Evolutionary conservation across 2,888 invertebrate species (phyloP).

Genomic region (Melolontha melolontha): DNA sequence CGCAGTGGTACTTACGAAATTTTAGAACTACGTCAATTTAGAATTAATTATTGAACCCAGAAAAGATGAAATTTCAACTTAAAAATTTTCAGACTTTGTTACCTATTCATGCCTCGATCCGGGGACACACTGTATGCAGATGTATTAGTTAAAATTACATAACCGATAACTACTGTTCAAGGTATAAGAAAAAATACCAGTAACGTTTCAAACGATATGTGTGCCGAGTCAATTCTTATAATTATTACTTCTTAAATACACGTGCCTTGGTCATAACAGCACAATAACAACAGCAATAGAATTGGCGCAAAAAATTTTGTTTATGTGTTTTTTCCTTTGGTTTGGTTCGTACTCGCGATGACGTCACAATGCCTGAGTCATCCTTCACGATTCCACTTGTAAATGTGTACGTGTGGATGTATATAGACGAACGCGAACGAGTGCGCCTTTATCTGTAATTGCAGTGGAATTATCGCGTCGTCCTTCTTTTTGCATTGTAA

Average conservation of each 20-base stretch:
- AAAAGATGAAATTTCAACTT: no score
- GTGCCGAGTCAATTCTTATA: conserved; percentile 13
- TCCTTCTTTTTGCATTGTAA: conserved; percentile 18
- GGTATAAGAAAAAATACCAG: no score
- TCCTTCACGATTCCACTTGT: conserved; percentile 16
- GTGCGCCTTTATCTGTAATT: conserved; percentile 19
- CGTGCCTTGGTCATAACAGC: conserved; percentile 11
- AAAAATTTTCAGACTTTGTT: no score
- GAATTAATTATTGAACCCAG: no score
- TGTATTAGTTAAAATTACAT: no score
- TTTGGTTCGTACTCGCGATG: conserved; percentile 8
- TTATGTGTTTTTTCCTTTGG: conserved; percentile 3
- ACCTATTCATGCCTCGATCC: no score
- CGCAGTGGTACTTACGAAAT: no score
- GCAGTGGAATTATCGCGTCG: conserved; percentile 7
- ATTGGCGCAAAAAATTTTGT: conserved; percentile 4
- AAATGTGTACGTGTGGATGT: not conserved
- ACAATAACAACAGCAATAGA: not conserved
- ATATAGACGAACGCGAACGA: not conserved
- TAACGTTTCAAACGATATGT: not conserved
- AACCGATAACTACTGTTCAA: no score
- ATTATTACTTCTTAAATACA: conserved; percentile 17
- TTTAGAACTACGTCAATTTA: no score
- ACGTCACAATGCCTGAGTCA: conserved; percentile 17
- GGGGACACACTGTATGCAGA: no score